Base-by-base conservation (phyloP, 2,113 vertebrate species). In the Struthidea cinerea region DNA sequence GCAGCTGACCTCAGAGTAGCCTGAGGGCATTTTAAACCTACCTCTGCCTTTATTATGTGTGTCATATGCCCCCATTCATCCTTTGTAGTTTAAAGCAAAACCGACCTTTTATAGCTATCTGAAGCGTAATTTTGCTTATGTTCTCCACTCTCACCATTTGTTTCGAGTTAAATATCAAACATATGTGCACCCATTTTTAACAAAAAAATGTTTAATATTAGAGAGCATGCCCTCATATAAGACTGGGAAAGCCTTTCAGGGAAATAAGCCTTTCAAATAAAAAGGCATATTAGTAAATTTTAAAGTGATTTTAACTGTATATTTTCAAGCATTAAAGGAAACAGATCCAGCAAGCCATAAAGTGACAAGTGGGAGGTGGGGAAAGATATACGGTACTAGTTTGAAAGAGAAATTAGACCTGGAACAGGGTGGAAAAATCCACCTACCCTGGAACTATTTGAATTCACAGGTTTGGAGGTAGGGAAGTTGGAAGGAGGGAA, bases 151-250 rank as follows among this genome's bases (percentile, higher is more conserved):
- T 95, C 92, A 92, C 95, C 97, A 97, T 97, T 98, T 97, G 95
- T 96, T 98, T 97, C 5, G 13, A 98, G 97, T 98, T 97, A 98
- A 98, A 97, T 97, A 98, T 98, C 97, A 98, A 98, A 98, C 97
- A 98, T 96, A 98, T 97, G 97, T 97, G 97, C 91, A 96, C 93
- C 94, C 52, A 82, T 84, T 96, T 97, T 95, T 96, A 90, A 77
- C 33, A 57, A 95, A 96, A 92, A 97, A 97, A 97, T 76, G 68
- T 97, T 97, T 97, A 97, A 97, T 98, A 98, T 98, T 91, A 92
- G 94, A 96, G 96, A 97, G 96, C 97, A 84, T 97, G 97, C 96
- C 96, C 97, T 98, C 89, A 92, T 97, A 96, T 97, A 96, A 96
- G 97, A 97, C 94, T 88, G 91, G 97, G 96, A 98, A 98, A 97